Percentiles rank a stretch among this genome's conserved stretches.
Conservation (phyloP, 2,888 invertebrate genomes). For the Itoplectis maculator region DNA sequence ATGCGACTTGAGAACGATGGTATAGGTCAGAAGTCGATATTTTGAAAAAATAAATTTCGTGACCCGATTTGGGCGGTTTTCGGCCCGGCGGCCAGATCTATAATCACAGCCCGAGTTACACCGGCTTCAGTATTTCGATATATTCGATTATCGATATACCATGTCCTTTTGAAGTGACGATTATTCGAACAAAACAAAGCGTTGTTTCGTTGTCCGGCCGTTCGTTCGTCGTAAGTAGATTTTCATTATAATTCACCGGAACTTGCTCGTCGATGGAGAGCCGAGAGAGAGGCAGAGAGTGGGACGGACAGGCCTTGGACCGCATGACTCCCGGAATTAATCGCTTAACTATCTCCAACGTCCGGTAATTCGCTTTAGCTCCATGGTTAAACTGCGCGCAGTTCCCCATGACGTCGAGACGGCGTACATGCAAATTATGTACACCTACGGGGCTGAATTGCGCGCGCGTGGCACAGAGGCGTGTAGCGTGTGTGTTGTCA, state of each 20-base stretch:
- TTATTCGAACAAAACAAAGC: background rate
- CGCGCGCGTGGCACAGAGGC: background rate
- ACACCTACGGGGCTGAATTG: constrained; percentile 19
- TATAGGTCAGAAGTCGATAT: no score
- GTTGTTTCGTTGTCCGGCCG: background rate
- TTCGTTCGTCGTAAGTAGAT: background rate
- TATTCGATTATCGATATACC: no score
- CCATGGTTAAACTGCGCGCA: background rate
- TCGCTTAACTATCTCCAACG: constrained; percentile 16
- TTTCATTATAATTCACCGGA: constrained; percentile 10
- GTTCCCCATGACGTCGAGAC: constrained; percentile 1
- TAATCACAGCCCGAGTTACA: no score
- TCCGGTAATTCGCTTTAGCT: background rate
- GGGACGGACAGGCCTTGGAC: background rate
- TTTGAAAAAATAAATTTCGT: no score
- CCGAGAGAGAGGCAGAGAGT: background rate
- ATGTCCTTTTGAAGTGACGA: no score
- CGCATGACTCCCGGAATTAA: constrained; percentile 4
- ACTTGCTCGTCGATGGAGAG: constrained; percentile 5
- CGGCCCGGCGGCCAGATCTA: no score
- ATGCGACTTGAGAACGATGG: no score
- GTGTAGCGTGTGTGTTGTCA: constrained; percentile 45
- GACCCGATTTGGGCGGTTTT: no score
- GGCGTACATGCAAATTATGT: constrained; percentile 15
- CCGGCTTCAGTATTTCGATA: no score